Evolutionary conservation across 2,888 invertebrate species (phyloP).

Genomic region (Listrodromus nycthemerus): DNA sequence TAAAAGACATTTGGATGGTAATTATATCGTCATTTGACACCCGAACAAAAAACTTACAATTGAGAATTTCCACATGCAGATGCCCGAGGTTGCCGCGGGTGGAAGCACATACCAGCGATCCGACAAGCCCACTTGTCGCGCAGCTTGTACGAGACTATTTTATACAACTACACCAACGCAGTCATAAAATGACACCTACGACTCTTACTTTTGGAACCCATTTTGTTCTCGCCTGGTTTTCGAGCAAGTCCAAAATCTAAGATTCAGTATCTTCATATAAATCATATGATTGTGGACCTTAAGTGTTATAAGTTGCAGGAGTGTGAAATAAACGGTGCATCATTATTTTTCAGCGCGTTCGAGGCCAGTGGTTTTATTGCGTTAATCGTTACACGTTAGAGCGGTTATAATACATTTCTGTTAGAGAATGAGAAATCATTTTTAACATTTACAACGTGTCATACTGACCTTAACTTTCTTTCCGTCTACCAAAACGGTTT

Average conservation of each 20-base stretch:
- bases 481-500: slow-evolving; percentile 96
- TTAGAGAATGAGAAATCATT: slow-evolving; percentile 8
- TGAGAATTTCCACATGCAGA: too few relatives aligned
- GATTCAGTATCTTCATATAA: neutral
- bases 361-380: slow-evolving; percentile 7
- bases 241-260: neutral
- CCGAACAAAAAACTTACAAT: too few relatives aligned
- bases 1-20: too few relatives aligned
- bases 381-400: neutral
- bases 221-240: neutral
- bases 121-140: neutral
- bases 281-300: neutral
- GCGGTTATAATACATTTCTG: neutral
- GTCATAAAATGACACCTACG: neutral
- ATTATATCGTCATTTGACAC: too few relatives aligned
- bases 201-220: neutral
- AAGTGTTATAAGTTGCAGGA: neutral
- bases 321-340: slow-evolving; percentile 11
- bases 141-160: neutral
- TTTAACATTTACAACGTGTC: neutral
- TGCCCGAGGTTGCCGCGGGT: too few relatives aligned
- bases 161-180: neutral
- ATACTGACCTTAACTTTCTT: slow-evolving; percentile 95
- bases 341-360: neutral
- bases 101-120: too few relatives aligned